Conservation (phyloP, 1,140 invertebrate genomes). For the Bombus vancouverensis region DNA sequence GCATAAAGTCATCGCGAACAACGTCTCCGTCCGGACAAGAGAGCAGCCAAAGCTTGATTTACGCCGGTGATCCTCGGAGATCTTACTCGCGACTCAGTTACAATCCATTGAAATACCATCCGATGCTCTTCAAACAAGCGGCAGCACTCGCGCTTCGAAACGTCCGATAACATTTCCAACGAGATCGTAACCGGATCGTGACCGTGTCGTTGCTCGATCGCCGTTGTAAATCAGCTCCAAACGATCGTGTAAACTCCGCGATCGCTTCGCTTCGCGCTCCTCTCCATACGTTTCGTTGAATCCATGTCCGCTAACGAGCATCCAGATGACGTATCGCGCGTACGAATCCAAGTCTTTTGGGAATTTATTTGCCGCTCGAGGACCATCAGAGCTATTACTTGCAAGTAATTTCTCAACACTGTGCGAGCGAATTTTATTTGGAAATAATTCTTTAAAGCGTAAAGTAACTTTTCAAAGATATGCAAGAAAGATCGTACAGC, state of each 20-base stretch:
- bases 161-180: conserved; percentile 17
- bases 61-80: background rate
- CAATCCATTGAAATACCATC: conserved; percentile 37
- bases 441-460: background rate
- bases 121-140: conserved; percentile 24
- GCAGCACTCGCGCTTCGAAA: background rate
- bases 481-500: too few species aligned
- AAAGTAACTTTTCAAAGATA: too few species aligned
- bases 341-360: background rate
- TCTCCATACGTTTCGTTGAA: conserved; percentile 2
- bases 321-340: background rate
- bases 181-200: conserved; percentile 38
- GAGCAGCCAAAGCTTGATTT: conserved; percentile 30
- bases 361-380: background rate
- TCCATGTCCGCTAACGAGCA: background rate
- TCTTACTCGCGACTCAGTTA: conserved; percentile 27
- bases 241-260: conserved; percentile 15
- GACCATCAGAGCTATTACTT: fast-evolving
- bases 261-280: background rate
- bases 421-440: background rate
- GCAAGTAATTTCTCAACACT: background rate
- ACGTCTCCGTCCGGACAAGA: conserved; percentile 1
- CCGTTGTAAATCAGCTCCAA: conserved; percentile 28
- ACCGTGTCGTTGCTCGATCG: conserved; percentile 29
- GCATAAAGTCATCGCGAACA: conserved; percentile 33